phyloP scores from a whole-genome alignment of 1,140 invertebrate species.

The Drosophila micromelanica region DNA sequence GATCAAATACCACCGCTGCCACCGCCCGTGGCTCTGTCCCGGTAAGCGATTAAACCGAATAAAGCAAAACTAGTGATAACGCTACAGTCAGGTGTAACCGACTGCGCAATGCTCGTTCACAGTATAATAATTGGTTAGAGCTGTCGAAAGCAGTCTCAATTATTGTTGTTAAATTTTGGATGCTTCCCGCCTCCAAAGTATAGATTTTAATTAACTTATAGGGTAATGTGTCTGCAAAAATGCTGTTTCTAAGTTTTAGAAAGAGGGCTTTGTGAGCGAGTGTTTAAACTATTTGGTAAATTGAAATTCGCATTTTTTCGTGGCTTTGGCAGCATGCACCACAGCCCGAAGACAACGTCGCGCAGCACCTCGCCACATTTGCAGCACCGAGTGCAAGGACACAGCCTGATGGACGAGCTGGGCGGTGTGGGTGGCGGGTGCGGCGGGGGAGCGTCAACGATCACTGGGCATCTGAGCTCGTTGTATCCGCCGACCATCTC shows the following conservation, averaged over 20 bases:
- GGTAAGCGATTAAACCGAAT: conserved; percentile 65
- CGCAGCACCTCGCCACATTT: conserved; percentile 82
- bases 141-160: no score
- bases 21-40: conserved; percentile 83
- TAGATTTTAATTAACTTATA: no score
- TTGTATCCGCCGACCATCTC: conserved; percentile 82
- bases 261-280: no score
- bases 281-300: not conserved
- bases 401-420: conserved; percentile 81
- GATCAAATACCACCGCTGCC: conserved; percentile 86
- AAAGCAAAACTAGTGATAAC: no score
- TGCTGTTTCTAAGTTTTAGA: no score
- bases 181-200: no score
- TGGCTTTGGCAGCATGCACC: conserved; percentile 66
- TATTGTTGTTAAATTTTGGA: no score
- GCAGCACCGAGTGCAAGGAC: conserved; percentile 78
- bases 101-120: no score
- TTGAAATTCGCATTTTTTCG: not conserved
- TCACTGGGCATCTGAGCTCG: conserved; percentile 74
- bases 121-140: no score
- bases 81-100: no score
- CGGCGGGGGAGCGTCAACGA: conserved; percentile 62
- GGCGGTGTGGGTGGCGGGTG: conserved; percentile 40
- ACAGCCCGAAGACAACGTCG: conserved; percentile 84
- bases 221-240: no score